Evolutionary conservation across 2,113 vertebrate species (phyloP).

Genomic region (Apistogramma diplotaenia): DNA sequence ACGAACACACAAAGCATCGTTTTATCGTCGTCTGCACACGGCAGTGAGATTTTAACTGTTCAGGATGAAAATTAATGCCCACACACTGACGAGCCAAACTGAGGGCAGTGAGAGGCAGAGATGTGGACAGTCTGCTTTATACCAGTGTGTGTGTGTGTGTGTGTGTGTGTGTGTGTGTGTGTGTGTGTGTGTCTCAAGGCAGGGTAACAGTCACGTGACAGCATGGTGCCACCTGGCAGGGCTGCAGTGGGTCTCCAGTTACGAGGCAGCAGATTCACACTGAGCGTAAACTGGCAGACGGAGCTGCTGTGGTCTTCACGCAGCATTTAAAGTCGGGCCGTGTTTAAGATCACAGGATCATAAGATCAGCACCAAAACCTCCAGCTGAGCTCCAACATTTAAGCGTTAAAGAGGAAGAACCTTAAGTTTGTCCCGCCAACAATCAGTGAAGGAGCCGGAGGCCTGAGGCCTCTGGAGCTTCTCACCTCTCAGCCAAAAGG

Average conservation of each 20-base stretch:
- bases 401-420: neutral
- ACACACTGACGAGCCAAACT: neutral
- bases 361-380: too few relatives aligned
- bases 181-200: neutral
- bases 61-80: neutral
- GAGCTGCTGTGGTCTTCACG: neutral
- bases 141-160: constrained; percentile 5
- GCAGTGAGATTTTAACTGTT: neutral
- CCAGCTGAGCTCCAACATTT: neutral
- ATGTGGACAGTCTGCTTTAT: neutral
- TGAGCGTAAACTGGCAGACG: constrained; percentile 1
- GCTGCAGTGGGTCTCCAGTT: constrained; percentile 54
- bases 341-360: too few relatives aligned
- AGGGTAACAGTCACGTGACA: constrained; percentile 30
- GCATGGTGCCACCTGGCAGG: constrained; percentile 56
- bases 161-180: constrained; percentile 23
- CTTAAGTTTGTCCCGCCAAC: neutral
- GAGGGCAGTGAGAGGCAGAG: neutral
- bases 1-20: neutral
- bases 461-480: too few relatives aligned
- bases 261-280: constrained; percentile 65
- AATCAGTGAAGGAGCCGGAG: neutral
- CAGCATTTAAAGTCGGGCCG: too few relatives aligned
- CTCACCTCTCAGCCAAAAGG: too few relatives aligned
- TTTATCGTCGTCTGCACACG: accelerated